phyloP scores from a whole-genome alignment of 2,797 vertebrate species.

The Melanotaenia trifasciata region DNA sequence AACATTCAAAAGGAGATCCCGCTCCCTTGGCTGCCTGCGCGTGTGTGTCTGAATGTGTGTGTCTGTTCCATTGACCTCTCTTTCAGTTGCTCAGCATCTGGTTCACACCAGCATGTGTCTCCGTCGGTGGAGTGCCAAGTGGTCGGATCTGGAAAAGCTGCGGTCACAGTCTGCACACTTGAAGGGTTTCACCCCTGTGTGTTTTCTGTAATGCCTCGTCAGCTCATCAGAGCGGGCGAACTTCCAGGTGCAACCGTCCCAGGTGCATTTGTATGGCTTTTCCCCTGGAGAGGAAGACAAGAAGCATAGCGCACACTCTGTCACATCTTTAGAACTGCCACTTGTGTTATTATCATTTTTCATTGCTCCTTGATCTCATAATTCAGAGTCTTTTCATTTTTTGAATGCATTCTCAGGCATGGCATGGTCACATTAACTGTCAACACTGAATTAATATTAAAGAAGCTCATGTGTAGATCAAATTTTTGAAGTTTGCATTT shows the following conservation, averaged over 20 bases:
- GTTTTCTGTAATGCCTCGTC: conserved; percentile 99
- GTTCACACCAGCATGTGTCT: conserved; percentile 98
- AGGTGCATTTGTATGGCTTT: conserved; percentile 99
- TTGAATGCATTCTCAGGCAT: not conserved
- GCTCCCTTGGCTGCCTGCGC: conserved; percentile 83
- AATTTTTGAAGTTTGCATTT: not conserved
- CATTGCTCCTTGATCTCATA: not conserved
- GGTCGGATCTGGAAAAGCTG: conserved; percentile 99
- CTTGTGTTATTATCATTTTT: not conserved
- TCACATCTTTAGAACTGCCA: not conserved
- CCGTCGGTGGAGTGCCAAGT: conserved; percentile 97
- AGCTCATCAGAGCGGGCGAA: conserved; percentile 99
- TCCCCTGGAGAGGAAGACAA: conserved; percentile 85
- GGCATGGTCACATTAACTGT: too few relatives aligned
- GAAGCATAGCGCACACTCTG: not conserved
- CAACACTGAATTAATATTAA: not conserved
- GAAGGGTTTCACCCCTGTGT: conserved; percentile 99
- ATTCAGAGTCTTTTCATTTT: not conserved
- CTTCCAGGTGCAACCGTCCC: conserved; percentile 99
- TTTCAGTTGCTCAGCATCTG: conserved; percentile 28
- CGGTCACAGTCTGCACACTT: conserved; percentile 99
- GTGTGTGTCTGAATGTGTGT: conserved; percentile 21
- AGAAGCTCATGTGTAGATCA: not conserved
- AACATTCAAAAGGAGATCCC: conserved; percentile 89
- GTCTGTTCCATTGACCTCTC: conserved; percentile 40